phyloP scores from a whole-genome alignment of 2,797 vertebrate species.

The Loris lydekkerianus region DNA sequence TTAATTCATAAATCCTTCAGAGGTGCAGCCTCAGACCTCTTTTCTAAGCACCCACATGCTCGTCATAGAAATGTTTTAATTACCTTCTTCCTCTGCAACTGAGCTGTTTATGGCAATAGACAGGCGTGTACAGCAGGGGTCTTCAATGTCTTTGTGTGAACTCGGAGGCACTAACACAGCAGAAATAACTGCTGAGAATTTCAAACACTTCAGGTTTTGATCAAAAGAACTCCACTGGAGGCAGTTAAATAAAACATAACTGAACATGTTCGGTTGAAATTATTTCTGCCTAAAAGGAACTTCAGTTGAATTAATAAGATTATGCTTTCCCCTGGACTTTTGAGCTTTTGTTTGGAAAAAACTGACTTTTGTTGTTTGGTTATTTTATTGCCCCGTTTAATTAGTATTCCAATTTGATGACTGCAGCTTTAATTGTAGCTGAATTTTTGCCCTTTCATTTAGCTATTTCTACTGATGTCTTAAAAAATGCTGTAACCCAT shows the following conservation, averaged over 20 bases:
- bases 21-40: constrained; percentile 55
- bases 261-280: constrained; percentile 29
- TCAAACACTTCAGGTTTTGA: neutral
- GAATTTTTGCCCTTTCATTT: neutral
- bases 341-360: neutral
- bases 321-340: neutral
- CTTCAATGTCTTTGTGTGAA: neutral
- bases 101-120: constrained; percentile 61
- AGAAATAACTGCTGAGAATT: neutral
- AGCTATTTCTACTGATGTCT: neutral
- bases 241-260: constrained; percentile 52
- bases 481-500: neutral
- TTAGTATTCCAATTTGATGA: neutral
- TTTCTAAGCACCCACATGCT: constrained; percentile 37
- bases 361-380: neutral
- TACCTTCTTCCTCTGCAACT: constrained; percentile 67
- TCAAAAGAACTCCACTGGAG: neutral
- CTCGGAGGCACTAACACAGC: fast-evolving
- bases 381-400: neutral
- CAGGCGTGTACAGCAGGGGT: constrained; percentile 24
- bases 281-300: constrained; percentile 14
- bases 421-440: neutral
- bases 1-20: constrained; percentile 86
- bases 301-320: constrained; percentile 12
- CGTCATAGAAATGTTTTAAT: constrained; percentile 77